These are phyloP conservation scores for Meriones unguiculatus DNA, from an alignment of 2,113 vertebrate genomes.

Conservation along the genomic window DNA sequence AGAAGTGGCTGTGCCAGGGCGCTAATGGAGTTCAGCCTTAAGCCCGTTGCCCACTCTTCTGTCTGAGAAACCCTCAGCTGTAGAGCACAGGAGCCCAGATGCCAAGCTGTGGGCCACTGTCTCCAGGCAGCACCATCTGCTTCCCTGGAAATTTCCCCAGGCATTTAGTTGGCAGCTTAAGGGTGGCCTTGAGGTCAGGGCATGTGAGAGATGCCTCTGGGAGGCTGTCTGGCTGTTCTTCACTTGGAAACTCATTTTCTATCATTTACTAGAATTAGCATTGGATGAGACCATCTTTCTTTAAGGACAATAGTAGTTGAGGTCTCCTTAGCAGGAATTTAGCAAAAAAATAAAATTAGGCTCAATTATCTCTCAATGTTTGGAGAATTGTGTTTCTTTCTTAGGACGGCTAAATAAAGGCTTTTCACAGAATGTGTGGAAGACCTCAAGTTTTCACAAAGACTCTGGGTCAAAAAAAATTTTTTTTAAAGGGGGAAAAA, in stretches of 20 bases:
- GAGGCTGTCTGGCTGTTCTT: constrained; percentile 62
- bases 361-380: constrained; percentile 8
- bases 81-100: constrained; percentile 61
- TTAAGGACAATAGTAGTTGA: constrained; percentile 45
- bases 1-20: not conserved
- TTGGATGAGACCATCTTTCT: constrained; percentile 65
- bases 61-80: constrained; percentile 71
- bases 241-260: constrained; percentile 62
- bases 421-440: not conserved
- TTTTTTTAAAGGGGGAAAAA: too few species aligned
- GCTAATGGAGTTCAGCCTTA: constrained; percentile 69
- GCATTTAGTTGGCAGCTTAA: constrained; percentile 67
- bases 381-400: constrained; percentile 3
- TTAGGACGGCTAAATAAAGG: not conserved
- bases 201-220: not conserved
- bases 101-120: constrained; percentile 70
- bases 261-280: constrained; percentile 58
- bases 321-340: constrained; percentile 56
- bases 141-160: constrained; percentile 72
- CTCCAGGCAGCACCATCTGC: constrained; percentile 79
- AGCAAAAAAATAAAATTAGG: constrained; percentile 54
- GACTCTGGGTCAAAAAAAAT: not conserved
- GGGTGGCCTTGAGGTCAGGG: constrained; percentile 58
- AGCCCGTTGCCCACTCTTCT: constrained; percentile 38
- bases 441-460: not conserved